These are phyloP conservation scores for Drosophila littoralis DNA, from an alignment of 1,140 invertebrate species.

Conservation along the genomic window DNA sequence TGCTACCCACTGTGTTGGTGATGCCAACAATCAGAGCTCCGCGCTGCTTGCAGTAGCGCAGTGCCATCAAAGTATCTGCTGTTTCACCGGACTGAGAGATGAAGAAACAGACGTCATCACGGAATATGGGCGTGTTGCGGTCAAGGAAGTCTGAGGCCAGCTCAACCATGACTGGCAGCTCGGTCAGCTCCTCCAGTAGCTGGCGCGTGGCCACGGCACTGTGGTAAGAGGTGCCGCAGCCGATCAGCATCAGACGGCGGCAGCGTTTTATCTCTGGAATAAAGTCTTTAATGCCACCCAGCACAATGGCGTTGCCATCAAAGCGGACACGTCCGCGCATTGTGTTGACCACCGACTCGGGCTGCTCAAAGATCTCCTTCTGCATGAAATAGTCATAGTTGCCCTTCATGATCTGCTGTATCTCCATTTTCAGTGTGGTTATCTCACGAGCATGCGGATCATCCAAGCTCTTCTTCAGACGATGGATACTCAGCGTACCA, in stretches of 20 bases:
- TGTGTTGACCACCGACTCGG: conserved; percentile 99
- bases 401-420: conserved; percentile 99
- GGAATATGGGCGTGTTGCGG: conserved; percentile 98
- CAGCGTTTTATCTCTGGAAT: conserved; percentile 99
- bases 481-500: conserved; percentile 97
- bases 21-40: conserved; percentile 99
- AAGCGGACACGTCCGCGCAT: conserved; percentile 99
- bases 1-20: conserved; percentile 94
- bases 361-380: conserved; percentile 99
- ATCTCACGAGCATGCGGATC: conserved; percentile 96
- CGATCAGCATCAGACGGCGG: conserved; percentile 97
- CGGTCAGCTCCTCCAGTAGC: conserved; percentile 98
- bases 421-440: conserved; percentile 98
- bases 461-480: conserved; percentile 91
- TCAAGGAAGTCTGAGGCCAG: conserved; percentile 99
- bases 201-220: conserved; percentile 98
- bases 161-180: conserved; percentile 99
- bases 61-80: conserved; percentile 98
- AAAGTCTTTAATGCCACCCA: conserved; percentile 93
- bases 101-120: conserved; percentile 99
- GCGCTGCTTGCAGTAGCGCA: conserved; percentile 97
- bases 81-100: conserved; percentile 99
- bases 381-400: conserved; percentile 99
- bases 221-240: conserved; percentile 99
- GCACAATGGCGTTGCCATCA: conserved; percentile 88